A percentile compares a stretch with the other conserved stretches of the same genome.
Conservation (phyloP, 2,888 invertebrate genomes). For the Spodoptera picta region DNA sequence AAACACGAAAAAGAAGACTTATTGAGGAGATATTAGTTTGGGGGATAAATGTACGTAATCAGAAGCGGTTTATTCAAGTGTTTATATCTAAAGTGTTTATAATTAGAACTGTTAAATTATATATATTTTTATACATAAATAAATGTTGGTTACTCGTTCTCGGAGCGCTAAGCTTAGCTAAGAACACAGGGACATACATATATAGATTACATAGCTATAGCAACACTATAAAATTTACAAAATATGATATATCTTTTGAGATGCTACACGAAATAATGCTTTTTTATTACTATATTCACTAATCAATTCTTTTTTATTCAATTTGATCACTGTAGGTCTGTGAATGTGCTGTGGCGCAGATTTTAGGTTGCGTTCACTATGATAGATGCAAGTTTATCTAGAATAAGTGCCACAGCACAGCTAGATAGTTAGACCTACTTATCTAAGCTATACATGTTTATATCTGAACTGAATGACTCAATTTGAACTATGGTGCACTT, state of each 20-base stretch:
- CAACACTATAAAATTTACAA: constrained; percentile 89
- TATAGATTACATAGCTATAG: constrained; percentile 82
- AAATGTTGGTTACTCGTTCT: constrained; percentile 77
- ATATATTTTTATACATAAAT: constrained; percentile 65
- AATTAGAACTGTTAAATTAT: constrained; percentile 58
- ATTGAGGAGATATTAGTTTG: constrained; percentile 30
- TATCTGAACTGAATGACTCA: constrained; percentile 60
- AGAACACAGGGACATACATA: constrained; percentile 82
- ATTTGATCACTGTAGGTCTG: constrained; percentile 77
- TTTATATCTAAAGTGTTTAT: constrained; percentile 57
- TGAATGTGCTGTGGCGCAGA: constrained; percentile 45
- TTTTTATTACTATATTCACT: constrained; percentile 79
- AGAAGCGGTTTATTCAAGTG: constrained; percentile 58
- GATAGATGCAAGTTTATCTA: constrained; percentile 34
- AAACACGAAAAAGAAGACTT: constrained; percentile 36
- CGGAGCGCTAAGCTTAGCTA: constrained; percentile 87
- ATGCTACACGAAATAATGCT: constrained; percentile 86
- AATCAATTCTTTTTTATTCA: constrained; percentile 84
- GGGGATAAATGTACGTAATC: constrained; percentile 46
- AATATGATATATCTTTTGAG: constrained; percentile 88
- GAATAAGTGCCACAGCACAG: constrained; percentile 21
- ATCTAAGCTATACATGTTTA: constrained; percentile 69
- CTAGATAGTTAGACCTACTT: constrained; percentile 39
- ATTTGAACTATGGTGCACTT: constrained; percentile 74
- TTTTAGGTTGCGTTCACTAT: constrained; percentile 30